Evolutionary conservation across 2,888 invertebrate genomes (phyloP).

Genomic region (Panzeria rudis): DNA sequence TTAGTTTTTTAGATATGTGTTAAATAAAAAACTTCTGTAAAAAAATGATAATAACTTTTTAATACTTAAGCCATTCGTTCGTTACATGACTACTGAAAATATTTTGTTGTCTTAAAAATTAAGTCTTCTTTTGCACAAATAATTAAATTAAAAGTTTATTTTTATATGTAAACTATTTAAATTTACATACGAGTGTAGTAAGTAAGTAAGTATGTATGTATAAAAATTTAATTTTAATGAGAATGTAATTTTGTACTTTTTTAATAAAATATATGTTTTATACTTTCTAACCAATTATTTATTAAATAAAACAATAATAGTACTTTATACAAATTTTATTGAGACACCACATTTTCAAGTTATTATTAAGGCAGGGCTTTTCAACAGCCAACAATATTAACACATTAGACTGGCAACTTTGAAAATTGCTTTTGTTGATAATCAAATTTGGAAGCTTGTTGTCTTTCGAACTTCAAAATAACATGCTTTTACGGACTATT

Average conservation of each 20-base stretch:
- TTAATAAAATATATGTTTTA: slow-evolving; percentile 46
- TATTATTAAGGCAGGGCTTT: slow-evolving; percentile 68
- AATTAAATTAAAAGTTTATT: no score
- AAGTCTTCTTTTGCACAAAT: slow-evolving; percentile 61
- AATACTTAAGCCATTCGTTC: slow-evolving; percentile 26
- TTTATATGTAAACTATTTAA: slow-evolving; percentile 73
- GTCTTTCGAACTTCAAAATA: background rate
- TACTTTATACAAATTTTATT: slow-evolving; percentile 60
- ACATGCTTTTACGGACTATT: background rate
- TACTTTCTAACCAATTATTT: slow-evolving; percentile 54
- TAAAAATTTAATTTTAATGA: slow-evolving; percentile 75
- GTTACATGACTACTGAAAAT: slow-evolving; percentile 12
- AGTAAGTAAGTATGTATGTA: slow-evolving; percentile 45
- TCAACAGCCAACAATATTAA: slow-evolving; percentile 44
- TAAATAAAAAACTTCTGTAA: slow-evolving; percentile 34
- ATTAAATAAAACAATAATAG: slow-evolving; percentile 42
- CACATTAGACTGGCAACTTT: slow-evolving; percentile 20
- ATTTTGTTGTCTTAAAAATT: slow-evolving; percentile 35
- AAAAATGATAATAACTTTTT: slow-evolving; percentile 12
- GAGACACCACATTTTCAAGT: slow-evolving; percentile 67
- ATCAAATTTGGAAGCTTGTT: background rate
- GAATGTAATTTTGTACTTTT: slow-evolving; percentile 74
- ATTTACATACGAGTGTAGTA: background rate
- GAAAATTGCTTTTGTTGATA: slow-evolving; percentile 7
- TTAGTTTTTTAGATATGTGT: slow-evolving; percentile 51